Evolutionary conservation across 2,888 invertebrate species (phyloP).

Genomic region (Drosophila basisetae): DNA sequence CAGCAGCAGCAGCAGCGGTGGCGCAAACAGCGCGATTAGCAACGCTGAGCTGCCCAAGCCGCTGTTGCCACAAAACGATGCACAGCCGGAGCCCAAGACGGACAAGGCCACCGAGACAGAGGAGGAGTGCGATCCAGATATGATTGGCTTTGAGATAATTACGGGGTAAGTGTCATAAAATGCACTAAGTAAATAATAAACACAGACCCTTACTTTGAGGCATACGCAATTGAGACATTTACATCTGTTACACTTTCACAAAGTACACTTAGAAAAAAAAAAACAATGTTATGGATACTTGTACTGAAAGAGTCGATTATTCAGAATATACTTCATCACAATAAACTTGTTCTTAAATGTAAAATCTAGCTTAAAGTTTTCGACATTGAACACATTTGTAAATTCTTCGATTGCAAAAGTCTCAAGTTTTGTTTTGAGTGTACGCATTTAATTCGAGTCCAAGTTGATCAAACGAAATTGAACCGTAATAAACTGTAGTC

Average conservation of each 20-base stretch:
- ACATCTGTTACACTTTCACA: conserved; percentile 49
- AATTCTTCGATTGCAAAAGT: background rate
- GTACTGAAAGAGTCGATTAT: background rate
- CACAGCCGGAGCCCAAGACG: conserved; percentile 78
- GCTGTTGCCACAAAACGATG: conserved; percentile 62
- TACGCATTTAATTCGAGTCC: conserved; percentile 2
- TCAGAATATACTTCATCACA: background rate
- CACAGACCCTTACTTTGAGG: conserved; percentile 5
- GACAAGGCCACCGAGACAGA: conserved; percentile 77
- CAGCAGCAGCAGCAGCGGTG: conserved; percentile 24
- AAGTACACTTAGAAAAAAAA: conserved; percentile 12
- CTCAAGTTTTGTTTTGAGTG: background rate
- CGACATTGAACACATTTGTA: background rate
- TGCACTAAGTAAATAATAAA: no score
- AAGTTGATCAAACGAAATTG: conserved; percentile 27
- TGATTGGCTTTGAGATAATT: conserved; percentile 96
- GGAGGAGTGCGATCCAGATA: conserved; percentile 95
- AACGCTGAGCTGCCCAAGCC: conserved; percentile 82
- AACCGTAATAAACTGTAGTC: conserved; percentile 43
- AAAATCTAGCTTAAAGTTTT: background rate
- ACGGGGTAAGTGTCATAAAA: conserved; percentile 88
- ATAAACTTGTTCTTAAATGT: background rate
- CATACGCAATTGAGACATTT: conserved; percentile 38
- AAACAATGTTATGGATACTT: background rate
- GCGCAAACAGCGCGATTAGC: conserved; percentile 33